Conservation (phyloP, 2,113 vertebrate genomes). For the Aspidoscelis tigris region DNA sequence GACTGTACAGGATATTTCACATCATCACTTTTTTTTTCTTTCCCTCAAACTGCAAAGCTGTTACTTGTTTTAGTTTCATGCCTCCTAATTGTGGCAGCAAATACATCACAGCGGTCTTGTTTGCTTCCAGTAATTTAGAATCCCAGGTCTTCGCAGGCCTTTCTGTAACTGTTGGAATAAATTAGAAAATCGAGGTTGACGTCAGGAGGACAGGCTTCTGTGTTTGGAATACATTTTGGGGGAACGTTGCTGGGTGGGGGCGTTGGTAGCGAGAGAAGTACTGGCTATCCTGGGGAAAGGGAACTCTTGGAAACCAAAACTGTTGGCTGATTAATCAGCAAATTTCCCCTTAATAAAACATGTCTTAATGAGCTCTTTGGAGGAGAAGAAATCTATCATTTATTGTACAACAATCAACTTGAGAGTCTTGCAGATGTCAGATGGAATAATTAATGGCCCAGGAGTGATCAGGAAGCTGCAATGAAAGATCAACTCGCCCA, state of each 20-base stretch:
- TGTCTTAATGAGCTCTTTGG: conserved; percentile 70
- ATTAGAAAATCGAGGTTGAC: neutral
- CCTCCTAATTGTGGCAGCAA: conserved; percentile 28
- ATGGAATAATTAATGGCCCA: conserved; percentile 44
- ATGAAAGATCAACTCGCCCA: conserved; percentile 38
- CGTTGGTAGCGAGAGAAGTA: neutral
- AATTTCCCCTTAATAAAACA: conserved; percentile 59
- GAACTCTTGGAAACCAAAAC: conserved; percentile 34
- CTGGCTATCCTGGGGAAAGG: conserved; percentile 34
- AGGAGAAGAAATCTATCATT: conserved; percentile 60
- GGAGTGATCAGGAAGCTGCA: conserved; percentile 29
- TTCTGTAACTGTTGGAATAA: conserved; percentile 17
- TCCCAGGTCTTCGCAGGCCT: conserved; percentile 8
- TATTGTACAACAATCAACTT: conserved; percentile 55
- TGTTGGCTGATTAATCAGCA: conserved; percentile 71
- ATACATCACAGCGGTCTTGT: conserved; percentile 22
- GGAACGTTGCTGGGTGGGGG: neutral
- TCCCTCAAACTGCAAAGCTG: neutral
- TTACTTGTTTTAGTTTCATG: conserved; percentile 22
- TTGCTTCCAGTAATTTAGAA: conserved; percentile 19
- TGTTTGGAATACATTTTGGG: conserved; percentile 42
- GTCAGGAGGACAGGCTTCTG: conserved; percentile 32
- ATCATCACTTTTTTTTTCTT: neutral
- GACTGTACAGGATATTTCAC: conserved; percentile 22
- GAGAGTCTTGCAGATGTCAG: conserved; percentile 58